Evolutionary conservation across 23 tunicate genomes (phyloP), one percentile per base, ranked within the genome.

Genomic region (Aplidium turbinatum): DNA sequence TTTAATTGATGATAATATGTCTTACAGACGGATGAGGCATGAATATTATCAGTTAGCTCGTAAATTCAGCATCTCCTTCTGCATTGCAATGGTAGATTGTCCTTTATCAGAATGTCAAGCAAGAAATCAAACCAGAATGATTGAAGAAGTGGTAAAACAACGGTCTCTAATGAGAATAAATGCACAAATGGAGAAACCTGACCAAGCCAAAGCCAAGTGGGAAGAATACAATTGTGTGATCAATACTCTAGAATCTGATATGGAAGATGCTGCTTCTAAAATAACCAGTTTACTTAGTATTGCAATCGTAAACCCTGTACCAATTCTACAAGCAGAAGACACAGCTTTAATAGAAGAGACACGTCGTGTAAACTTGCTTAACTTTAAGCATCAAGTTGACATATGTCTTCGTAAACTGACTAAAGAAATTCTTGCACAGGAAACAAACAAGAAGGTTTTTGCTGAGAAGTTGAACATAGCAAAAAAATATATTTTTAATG

Each of bases 1-100:
- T 40, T 31, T 85, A 1, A 70, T 85, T 68, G 91, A 85, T 85
- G 91, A 85, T 34, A 85, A 85, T 57, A 85, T 85, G 91, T 83
- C 69, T 40, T 85, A 77, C 63, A 29, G 83, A 26, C 68, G 83
- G 48, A 85, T 85, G 91, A 63, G 91, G 0, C 57, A 68, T 57
- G 91, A 85, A 76, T 85, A 77, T 47, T 85, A 47, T 55, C 81
- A 69, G 45, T 26, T 85, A 5, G 73, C 84, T 1, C 29, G 76
- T 5, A 4, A 47, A 26, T 33, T 13, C 19, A 32, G 34, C 21
- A 66, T 60, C 58, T 78, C 72, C 2, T 85, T 45, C 32, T 51
- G 78, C 38, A 77, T 79, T 52, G 24, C 58, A 24, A 64, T 58
- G 58, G 47, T 85, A 19, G 83, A 68, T 33, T 70, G 62, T n/a